Percentiles rank a stretch among this genome's conserved stretches.
Conservation (phyloP, 2,888 invertebrate species). For the Trachelus iudaicus region DNA sequence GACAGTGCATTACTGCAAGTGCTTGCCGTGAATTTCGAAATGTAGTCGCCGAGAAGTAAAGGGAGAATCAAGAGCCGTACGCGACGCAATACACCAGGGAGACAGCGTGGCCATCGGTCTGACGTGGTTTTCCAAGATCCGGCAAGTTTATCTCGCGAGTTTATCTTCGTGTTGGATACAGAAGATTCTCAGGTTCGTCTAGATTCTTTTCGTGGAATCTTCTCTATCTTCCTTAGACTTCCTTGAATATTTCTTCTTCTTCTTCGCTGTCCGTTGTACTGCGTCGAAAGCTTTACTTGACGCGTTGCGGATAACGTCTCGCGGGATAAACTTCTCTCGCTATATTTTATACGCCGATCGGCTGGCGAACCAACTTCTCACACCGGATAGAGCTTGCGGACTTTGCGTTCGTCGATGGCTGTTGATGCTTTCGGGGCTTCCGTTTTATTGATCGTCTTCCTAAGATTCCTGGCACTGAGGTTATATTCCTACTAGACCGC, state of each 20-base stretch:
- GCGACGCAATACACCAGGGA: not conserved
- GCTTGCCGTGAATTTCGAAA: not conserved
- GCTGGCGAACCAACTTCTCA: not conserved
- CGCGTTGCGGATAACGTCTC: slow-evolving; percentile 10
- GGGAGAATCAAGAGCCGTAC: not conserved
- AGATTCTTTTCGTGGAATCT: not conserved
- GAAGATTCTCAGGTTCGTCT: slow-evolving; percentile 49
- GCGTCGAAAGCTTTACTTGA: slow-evolving; percentile 43
- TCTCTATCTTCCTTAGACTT: not conserved
- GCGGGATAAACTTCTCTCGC: not conserved
- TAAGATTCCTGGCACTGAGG: slow-evolving; percentile 47
- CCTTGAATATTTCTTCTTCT: not conserved
- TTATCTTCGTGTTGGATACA: slow-evolving; percentile 42
- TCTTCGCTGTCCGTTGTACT: not conserved
- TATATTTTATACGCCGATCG: not conserved
- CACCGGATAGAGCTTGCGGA: not conserved
- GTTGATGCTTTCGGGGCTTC: slow-evolving; percentile 20
- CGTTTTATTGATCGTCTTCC: slow-evolving; percentile 43
- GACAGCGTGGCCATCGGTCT: slow-evolving; percentile 51
- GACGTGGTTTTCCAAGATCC: slow-evolving; percentile 51
- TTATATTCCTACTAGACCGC: slow-evolving; percentile 38
- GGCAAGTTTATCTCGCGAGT: slow-evolving; percentile 30
- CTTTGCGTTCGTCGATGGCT: not conserved
- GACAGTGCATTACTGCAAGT: not conserved
- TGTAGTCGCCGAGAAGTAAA: not conserved